Evolutionary conservation across 2,797 vertebrate genomes (phyloP).

Genomic region (Lagocephalus sceleratus): DNA sequence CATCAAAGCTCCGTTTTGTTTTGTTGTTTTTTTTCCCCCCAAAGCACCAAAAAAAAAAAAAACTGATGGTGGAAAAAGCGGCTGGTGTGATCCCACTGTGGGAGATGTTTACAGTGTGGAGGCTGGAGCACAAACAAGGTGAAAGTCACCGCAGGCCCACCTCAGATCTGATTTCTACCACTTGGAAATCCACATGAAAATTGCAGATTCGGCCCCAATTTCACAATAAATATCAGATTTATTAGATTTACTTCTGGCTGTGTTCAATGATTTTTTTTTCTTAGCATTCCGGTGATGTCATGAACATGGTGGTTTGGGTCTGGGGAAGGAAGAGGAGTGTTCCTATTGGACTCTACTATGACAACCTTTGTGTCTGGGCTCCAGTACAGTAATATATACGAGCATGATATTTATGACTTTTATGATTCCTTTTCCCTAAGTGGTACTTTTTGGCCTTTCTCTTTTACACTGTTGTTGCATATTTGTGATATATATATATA

Average conservation of each 20-base stretch:
- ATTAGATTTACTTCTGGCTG: conserved; percentile 16
- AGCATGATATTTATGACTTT: conserved; percentile 74
- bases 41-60: conserved; percentile 49
- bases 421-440: conserved; percentile 46
- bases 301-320: conserved; percentile 18
- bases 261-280: conserved; percentile 18
- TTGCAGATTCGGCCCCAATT: neutral
- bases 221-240: conserved; percentile 10
- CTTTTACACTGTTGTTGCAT: conserved; percentile 61
- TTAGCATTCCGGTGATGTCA: conserved; percentile 9
- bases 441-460: conserved; percentile 47
- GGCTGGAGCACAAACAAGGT: conserved; percentile 15
- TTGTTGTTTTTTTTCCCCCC: conserved; percentile 14
- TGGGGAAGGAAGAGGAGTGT: conserved; percentile 16
- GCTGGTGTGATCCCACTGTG: conserved; percentile 38
- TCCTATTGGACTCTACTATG: conserved; percentile 28
- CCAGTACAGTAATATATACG: conserved; percentile 47
- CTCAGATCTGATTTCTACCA: neutral
- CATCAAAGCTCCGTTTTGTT: too few species aligned
- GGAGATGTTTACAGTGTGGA: conserved; percentile 34
- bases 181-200: neutral
- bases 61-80: conserved; percentile 11
- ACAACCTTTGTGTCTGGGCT: conserved; percentile 57
- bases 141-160: too few species aligned
- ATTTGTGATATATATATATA: conserved; percentile 58